Conservation (phyloP, 2,888 invertebrate species). For the Andrena trimmerana region DNA sequence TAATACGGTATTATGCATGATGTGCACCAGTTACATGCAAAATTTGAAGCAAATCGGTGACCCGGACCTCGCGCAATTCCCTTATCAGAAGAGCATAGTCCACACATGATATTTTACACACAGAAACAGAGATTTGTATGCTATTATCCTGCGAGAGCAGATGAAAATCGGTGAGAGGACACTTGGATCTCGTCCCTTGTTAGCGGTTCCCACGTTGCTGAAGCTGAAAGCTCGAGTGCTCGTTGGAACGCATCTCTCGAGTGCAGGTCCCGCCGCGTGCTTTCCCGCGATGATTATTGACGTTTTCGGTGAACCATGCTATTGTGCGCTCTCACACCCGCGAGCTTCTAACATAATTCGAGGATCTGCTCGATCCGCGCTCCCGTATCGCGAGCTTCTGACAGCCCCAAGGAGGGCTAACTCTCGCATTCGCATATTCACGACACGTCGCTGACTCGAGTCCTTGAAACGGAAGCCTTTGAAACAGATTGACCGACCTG, state of each 20-base stretch:
- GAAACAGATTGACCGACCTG: constrained; percentile 20
- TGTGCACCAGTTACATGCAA: no score
- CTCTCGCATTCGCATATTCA: constrained; percentile 11
- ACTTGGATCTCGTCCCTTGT: not conserved
- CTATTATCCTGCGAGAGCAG: not conserved
- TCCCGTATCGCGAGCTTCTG: not conserved
- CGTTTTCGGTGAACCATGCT: not conserved
- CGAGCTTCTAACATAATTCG: not conserved
- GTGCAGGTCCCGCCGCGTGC: not conserved
- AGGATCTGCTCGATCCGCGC: not conserved
- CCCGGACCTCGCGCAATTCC: no score
- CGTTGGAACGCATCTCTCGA: constrained; percentile 2
- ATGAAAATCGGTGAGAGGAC: not conserved
- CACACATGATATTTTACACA: no score
- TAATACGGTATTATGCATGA: no score
- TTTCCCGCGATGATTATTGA: constrained; percentile 12
- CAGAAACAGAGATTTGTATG: no score
- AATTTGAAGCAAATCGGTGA: no score
- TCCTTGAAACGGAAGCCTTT: constrained; percentile 19
- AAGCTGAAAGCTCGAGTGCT: constrained; percentile 6
- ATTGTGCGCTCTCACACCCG: not conserved
- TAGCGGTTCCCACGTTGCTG: not conserved
- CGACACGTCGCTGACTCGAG: constrained; percentile 10
- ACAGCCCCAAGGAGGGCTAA: not conserved
- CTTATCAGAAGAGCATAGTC: no score